Evolutionary conservation across 2,113 vertebrate genomes (phyloP), one percentile per base, ranked within the genome.

Genomic region (Engystomops pustulosus): DNA sequence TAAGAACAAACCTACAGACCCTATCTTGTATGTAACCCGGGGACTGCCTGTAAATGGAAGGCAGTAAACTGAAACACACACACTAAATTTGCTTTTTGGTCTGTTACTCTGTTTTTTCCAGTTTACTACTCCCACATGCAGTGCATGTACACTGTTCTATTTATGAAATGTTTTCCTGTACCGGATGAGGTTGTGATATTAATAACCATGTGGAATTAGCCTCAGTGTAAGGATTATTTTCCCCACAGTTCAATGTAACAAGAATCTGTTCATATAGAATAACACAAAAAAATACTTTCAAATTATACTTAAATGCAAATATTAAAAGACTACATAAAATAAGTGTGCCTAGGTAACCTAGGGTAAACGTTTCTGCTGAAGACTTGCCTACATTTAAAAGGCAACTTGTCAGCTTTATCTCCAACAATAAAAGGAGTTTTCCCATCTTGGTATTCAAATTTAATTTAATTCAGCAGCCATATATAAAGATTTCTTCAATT

Each of bases 101-200:
- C n/a, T 14, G 49, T 14, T 76, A 23, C 30, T 55, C 49, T 58
- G 49, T n/a, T 32, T 74, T 74, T 75, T 47, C 71, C 25, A 75
- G 44, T 49, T 75, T 75, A 75, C 71, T 51, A 51, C 71, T 51
- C 41, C 70, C 41, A 72, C 70, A 45, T 72, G 23, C 23, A 72
- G 70, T 30, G 70, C 70, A 47, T 72, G 70, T 72, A 49, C 71
- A 51, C 44, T 49, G 71, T 51, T 75, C 71, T 75, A 75, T 75
- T 75, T 75, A 75, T 51, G 45, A 75, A 75, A 51, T 30, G 25
- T 32, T 74, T 75, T 75, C 45, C 71, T 75, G 45, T 75, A 75
- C 71, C 71, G 71, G 71, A 75, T 75, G 71, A 75, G 71, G 44
- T 49, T 49, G 70, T 72, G 71, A 75, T 75, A 75, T 75, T 75